phyloP scores from a whole-genome alignment of 2,113 vertebrate genomes.

The Heterochromis multidens region DNA sequence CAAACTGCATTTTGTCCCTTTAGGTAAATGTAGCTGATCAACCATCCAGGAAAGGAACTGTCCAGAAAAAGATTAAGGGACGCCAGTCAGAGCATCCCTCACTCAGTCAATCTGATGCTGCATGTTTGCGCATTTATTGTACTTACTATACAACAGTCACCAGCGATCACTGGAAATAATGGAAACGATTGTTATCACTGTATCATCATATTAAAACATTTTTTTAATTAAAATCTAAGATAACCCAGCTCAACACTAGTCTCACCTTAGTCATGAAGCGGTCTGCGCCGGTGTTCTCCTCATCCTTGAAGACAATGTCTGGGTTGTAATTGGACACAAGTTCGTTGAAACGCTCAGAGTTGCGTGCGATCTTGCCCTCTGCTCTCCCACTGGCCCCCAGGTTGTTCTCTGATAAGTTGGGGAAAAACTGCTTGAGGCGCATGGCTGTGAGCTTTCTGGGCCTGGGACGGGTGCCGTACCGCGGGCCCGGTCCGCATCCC shows the following conservation, averaged over 20 bases:
- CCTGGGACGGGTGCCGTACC: conserved; percentile 83
- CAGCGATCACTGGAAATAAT: background rate
- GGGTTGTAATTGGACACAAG: conserved; percentile 98
- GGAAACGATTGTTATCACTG: background rate
- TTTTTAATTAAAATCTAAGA: background rate
- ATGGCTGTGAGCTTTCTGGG: conserved; percentile 88
- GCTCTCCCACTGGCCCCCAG: conserved; percentile 94
- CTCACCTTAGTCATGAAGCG: conserved; percentile 97
- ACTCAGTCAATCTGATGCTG: background rate
- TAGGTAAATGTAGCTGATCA: background rate
- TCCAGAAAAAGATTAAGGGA: background rate
- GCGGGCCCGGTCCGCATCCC: conserved; percentile 88
- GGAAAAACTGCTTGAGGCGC: conserved; percentile 89
- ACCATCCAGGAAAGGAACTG: background rate
- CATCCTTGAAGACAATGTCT: conserved; percentile 98
- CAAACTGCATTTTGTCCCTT: background rate
- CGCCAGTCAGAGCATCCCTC: conserved; percentile 1
- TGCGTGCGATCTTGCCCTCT: conserved; percentile 92
- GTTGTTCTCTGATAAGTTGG: conserved; percentile 96
- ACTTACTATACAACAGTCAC: background rate
- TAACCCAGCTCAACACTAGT: background rate
- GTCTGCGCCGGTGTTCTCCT: conserved; percentile 95
- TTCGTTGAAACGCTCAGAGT: conserved; percentile 93
- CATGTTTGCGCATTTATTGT: background rate
- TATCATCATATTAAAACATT: background rate